Conservation (phyloP, 2,113 vertebrate species). For the Picathartes gymnocephalus region DNA sequence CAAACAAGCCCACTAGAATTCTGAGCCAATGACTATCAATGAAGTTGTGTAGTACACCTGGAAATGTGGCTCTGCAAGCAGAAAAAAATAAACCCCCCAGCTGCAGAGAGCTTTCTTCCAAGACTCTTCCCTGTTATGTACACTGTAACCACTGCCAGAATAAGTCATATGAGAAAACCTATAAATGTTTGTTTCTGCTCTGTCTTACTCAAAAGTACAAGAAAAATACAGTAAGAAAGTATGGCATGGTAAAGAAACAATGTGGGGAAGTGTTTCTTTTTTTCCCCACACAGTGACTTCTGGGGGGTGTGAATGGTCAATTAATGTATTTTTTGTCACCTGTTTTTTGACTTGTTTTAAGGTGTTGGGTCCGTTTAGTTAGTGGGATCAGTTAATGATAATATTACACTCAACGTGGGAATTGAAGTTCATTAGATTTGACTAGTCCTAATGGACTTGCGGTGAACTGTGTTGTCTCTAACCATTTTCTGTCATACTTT, state of each 20-base stretch:
- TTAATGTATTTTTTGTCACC: not conserved
- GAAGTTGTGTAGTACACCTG: not conserved
- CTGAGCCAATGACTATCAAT: not conserved
- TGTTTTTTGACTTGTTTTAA: not conserved
- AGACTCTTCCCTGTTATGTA: not conserved
- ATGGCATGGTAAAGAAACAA: not conserved
- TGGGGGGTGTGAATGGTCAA: not conserved
- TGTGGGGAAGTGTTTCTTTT: not conserved
- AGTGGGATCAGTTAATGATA: not conserved
- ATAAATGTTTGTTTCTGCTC: not conserved
- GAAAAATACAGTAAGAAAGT: not conserved
- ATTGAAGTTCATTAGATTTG: not conserved
- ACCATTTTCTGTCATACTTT: not conserved
- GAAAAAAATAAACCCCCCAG: not conserved
- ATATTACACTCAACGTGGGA: accelerated
- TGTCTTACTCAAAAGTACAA: not conserved
- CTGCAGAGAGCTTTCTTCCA: not conserved
- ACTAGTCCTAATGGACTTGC: not conserved
- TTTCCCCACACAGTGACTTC: not conserved
- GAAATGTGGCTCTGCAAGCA: not conserved
- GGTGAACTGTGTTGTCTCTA: not conserved
- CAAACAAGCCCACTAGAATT: not conserved
- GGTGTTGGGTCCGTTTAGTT: not conserved
- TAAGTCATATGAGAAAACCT: not conserved
- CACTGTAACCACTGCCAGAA: not conserved